Evolutionary conservation across 37 sponge, comb jelly and placozoan genomes (phyloP).

Genomic region (Cliona cf. orientalis): DNA sequence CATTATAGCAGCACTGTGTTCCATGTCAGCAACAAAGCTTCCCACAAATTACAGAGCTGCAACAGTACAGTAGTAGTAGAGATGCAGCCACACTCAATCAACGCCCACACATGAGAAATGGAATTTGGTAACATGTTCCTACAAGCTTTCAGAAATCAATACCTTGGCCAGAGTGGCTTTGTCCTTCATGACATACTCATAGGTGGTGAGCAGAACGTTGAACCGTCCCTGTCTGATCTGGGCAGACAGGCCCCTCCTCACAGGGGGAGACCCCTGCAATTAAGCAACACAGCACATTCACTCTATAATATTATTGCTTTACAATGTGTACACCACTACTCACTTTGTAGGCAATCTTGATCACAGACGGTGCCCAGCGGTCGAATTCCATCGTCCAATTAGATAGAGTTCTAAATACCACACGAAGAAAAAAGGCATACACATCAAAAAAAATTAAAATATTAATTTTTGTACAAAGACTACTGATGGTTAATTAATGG

Average conservation of each 20-base stretch:
- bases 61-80: no score
- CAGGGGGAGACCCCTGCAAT: slow-evolving; percentile 75
- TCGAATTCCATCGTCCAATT: slow-evolving; percentile 99
- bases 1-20: no score
- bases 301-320: not conserved
- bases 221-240: slow-evolving; percentile 78
- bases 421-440: not conserved
- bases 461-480: not conserved
- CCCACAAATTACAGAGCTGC: no score
- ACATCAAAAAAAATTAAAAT: no score
- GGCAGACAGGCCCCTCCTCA: slow-evolving; percentile 48
- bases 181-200: slow-evolving; percentile 99
- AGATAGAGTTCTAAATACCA: slow-evolving; percentile 82
- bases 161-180: slow-evolving; percentile 91
- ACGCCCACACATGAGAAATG: no score
- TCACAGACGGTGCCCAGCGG: slow-evolving; percentile 91
- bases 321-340: not conserved
- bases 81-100: no score
- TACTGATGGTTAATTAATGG: no score
- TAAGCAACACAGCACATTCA: not conserved
- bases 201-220: slow-evolving; percentile 96
- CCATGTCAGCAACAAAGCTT: no score
- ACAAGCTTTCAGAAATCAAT: no score
- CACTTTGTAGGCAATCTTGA: slow-evolving; percentile 92
- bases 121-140: no score